Evolutionary conservation across 2,113 vertebrate genomes (phyloP).

Genomic region (Sinocyclocheilus maitianheensis): DNA sequence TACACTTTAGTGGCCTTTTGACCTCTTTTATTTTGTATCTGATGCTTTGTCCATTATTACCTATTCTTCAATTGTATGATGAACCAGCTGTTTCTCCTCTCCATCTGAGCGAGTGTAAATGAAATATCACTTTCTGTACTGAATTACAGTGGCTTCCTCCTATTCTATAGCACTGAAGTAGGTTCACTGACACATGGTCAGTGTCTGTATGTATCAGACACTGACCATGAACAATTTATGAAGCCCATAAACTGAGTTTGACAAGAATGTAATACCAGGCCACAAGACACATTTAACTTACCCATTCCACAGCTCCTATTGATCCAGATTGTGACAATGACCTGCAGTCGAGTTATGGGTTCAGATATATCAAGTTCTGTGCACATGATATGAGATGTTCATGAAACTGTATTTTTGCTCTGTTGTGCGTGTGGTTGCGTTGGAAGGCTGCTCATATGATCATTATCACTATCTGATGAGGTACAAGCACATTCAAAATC

Average conservation of each 20-base stretch:
- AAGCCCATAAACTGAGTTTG: slow-evolving; percentile 30
- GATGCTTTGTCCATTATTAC: neutral
- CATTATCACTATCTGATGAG: neutral
- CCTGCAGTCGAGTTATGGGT: neutral
- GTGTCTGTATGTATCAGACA: neutral
- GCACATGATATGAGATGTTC: neutral
- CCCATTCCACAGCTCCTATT: slow-evolving; percentile 12
- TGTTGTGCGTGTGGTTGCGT: neutral
- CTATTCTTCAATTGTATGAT: neutral
- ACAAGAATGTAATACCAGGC: neutral
- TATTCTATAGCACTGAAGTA: neutral
- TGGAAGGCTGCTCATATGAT: neutral
- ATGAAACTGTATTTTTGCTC: neutral
- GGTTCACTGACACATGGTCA: neutral
- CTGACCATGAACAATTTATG: neutral
- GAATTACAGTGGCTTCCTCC: neutral
- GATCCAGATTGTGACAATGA: slow-evolving; percentile 23
- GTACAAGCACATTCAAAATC: neutral
- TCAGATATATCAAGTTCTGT: slow-evolving; percentile 9
- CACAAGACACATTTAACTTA: neutral
- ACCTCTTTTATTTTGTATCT: neutral
- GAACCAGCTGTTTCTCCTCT: neutral
- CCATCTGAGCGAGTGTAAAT: neutral
- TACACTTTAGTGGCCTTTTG: neutral
- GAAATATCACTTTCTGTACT: slow-evolving; percentile 7